Evolutionary conservation across 2,797 vertebrate species (phyloP).

Genomic region (Pagetopsis macropterus): DNA sequence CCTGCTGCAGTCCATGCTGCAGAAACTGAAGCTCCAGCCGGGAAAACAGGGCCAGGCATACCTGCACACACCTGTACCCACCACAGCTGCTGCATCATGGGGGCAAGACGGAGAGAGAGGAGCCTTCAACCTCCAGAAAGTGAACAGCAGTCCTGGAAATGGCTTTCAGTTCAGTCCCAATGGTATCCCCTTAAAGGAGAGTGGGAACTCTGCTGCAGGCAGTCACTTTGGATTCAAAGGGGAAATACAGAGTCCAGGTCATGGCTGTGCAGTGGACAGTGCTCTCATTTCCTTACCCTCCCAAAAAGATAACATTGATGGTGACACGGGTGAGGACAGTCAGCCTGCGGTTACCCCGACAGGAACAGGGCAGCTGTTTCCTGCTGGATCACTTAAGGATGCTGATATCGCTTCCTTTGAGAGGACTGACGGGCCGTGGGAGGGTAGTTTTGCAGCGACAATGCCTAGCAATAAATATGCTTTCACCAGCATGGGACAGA

Average conservation of each 20-base stretch:
- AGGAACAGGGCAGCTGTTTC: slow-evolving; percentile 48
- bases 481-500: slow-evolving; percentile 29
- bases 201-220: slow-evolving; percentile 6
- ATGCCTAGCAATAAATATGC: slow-evolving; percentile 11
- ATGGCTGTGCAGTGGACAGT: slow-evolving; percentile 17
- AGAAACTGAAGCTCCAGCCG: slow-evolving; percentile 79
- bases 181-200: slow-evolving; percentile 22
- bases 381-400: slow-evolving; percentile 47
- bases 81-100: slow-evolving; percentile 7
- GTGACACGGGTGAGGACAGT: slow-evolving; percentile 24
- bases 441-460: slow-evolving; percentile 11
- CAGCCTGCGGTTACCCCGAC: slow-evolving; percentile 23
- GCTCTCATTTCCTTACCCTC: slow-evolving; percentile 39
- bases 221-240: slow-evolving; percentile 20
- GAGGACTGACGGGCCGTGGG: slow-evolving; percentile 20
- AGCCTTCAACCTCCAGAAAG: slow-evolving; percentile 22
- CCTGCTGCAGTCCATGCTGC: slow-evolving; percentile 86
- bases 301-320: slow-evolving; percentile 46
- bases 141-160: slow-evolving; percentile 40
- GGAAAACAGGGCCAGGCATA: slow-evolving; percentile 51
- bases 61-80: not conserved
- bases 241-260: slow-evolving; percentile 17
- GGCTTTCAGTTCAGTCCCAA: slow-evolving; percentile 40
- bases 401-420: slow-evolving; percentile 47
- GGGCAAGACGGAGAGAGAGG: slow-evolving; percentile 14